A percentile compares a stretch with the other conserved stretches of the same genome.
These are phyloP conservation scores for Notothenia rossii DNA, from an alignment of 2,113 vertebrate species.

Conservation along the genomic window DNA sequence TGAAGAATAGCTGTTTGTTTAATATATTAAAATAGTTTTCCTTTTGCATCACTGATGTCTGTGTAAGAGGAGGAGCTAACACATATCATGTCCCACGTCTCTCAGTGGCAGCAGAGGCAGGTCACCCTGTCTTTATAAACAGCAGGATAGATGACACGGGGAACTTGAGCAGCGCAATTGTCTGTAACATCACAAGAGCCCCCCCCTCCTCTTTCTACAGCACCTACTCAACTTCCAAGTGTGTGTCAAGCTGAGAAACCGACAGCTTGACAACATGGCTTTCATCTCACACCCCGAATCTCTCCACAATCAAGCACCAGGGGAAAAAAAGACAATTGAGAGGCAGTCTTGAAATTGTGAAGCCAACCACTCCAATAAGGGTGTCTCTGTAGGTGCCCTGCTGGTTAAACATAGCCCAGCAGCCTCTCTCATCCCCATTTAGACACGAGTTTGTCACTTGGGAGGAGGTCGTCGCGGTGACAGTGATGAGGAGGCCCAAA, in stretches of 20 bases:
- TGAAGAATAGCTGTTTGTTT: slow-evolving; percentile 32
- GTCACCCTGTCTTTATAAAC: slow-evolving; percentile 69
- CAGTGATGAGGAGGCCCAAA: slow-evolving; percentile 76
- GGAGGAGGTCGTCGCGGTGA: slow-evolving; percentile 76
- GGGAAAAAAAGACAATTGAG: slow-evolving; percentile 50
- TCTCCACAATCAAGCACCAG: slow-evolving; percentile 59
- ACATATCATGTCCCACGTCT: slow-evolving; percentile 46
- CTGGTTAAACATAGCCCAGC: slow-evolving; percentile 81
- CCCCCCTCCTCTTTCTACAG: slow-evolving; percentile 35
- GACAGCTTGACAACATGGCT: slow-evolving; percentile 72
- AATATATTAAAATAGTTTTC: slow-evolving; percentile 19
- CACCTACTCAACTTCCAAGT: slow-evolving; percentile 74
- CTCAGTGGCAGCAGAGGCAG: slow-evolving; percentile 46
- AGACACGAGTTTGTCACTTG: slow-evolving; percentile 74
- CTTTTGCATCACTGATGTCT: slow-evolving; percentile 14
- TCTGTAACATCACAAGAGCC: slow-evolving; percentile 73
- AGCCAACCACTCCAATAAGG: slow-evolving; percentile 57
- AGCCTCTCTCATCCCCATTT: slow-evolving; percentile 79
- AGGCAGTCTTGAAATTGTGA: slow-evolving; percentile 54
- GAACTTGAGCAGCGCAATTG: slow-evolving; percentile 67
- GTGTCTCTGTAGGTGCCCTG: slow-evolving; percentile 70
- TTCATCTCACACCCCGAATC: slow-evolving; percentile 67
- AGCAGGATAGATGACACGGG: slow-evolving; percentile 66
- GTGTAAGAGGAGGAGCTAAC: slow-evolving; percentile 28
- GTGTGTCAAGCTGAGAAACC: slow-evolving; percentile 69